Evolutionary conservation across 2,113 vertebrate genomes (phyloP).

Genomic region (Paracyprichromis sp.): DNA sequence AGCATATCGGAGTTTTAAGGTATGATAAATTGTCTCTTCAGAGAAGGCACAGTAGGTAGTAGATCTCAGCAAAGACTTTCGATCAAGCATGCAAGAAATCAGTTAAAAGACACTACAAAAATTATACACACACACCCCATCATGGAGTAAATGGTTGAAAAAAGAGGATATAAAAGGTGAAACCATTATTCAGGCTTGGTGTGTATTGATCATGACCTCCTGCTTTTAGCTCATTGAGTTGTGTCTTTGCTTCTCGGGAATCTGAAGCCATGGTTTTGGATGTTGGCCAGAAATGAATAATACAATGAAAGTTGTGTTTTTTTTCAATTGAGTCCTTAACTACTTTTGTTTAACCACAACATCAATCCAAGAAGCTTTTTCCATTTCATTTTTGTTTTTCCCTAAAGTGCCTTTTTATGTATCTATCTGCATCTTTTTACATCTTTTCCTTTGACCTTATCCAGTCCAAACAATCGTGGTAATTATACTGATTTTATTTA

Average conservation of each 20-base stretch:
- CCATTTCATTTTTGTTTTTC: not conserved
- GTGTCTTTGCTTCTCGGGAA: conserved; percentile 47
- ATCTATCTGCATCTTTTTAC: not conserved
- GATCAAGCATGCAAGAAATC: conserved; percentile 44
- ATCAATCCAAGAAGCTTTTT: not conserved
- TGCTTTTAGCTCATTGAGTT: conserved; percentile 61
- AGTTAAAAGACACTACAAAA: conserved; percentile 51
- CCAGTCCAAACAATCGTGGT: not conserved
- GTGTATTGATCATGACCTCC: conserved; percentile 70
- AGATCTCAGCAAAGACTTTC: conserved; percentile 36
- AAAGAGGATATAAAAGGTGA: conserved; percentile 47
- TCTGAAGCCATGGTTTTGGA: conserved; percentile 46
- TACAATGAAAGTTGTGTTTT: not conserved
- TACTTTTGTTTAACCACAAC: not conserved
- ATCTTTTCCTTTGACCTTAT: not conserved
- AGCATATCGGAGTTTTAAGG: conserved; percentile 17
- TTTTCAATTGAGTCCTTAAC: not conserved
- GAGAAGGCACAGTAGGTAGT: conserved; percentile 25
- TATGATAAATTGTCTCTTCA: conserved; percentile 44
- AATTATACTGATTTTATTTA: not conserved
- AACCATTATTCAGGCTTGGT: conserved; percentile 58
- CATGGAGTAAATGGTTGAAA: conserved; percentile 37
- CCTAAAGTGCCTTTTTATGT: not conserved
- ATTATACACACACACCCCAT: not conserved
- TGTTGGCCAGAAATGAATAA: conserved; percentile 55